phyloP scores from a whole-genome alignment of 2,113 vertebrate genomes.

The Micronycteris hirsuta region DNA sequence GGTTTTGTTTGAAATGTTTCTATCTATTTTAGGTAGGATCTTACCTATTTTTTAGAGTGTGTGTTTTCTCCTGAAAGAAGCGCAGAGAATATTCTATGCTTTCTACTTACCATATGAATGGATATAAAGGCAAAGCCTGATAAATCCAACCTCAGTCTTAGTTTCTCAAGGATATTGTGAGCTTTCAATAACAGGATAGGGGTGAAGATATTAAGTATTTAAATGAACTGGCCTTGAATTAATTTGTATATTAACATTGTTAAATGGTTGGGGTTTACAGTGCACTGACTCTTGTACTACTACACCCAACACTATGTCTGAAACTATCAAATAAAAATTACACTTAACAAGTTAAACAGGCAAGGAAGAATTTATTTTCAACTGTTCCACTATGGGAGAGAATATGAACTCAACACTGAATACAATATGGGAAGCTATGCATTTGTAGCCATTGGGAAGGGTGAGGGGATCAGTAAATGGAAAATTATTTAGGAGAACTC shows the following conservation, averaged over 20 bases:
- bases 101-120: neutral
- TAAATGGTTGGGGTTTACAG: neutral
- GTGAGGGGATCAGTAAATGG: neutral
- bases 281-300: neutral
- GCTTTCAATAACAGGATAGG: neutral
- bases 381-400: neutral
- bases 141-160: neutral
- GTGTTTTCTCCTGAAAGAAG: neutral
- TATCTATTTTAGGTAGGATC: neutral
- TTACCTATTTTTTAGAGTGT: neutral
- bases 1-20: too few species aligned
- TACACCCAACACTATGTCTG: neutral
- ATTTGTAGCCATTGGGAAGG: neutral
- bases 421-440: neutral
- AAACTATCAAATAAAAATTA: slow-evolving; percentile 6
- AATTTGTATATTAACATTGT: neutral
- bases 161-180: neutral
- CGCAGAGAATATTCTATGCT: neutral
- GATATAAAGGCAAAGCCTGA: neutral
- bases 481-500: neutral
- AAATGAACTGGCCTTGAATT: neutral
- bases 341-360: neutral
- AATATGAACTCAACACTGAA: neutral
- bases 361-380: neutral
- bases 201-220: neutral